Base-by-base conservation (phyloP, 2,888 invertebrate species). In the Lasioglossum calceatum region DNA sequence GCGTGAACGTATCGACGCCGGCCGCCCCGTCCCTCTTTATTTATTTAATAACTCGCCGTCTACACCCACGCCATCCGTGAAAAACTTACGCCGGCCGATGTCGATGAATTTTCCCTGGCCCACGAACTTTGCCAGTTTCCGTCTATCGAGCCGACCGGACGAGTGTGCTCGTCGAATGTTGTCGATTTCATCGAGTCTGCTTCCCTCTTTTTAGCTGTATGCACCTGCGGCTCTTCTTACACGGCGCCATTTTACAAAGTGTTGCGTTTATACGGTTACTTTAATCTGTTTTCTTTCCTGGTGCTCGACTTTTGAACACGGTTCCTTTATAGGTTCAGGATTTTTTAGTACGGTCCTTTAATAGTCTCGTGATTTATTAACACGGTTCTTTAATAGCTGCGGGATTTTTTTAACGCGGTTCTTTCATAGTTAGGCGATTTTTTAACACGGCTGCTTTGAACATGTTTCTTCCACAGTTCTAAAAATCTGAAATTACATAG, bases 31-130 rank as follows among this genome's bases (percentile, higher is more conserved):
- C 19, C 12, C n/a, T 44, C 44, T 71, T 81, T 61, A 75, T 85
- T 78, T 84, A 70, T 70, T 70, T 36, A 84, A 75, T 61, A 39
- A 23, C 42, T 42, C 36, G 8, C 19, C 19, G 27, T 67, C 67
- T 0, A 36, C 64, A 23, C 36, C 58, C 19, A 1, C 32, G 14
- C 5, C 44, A 16, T 12, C 2, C 32, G 39, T 36, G 4, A n/a
- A n/a, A n/a, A 50, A 54, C 39, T 39, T 32, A 58, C 8, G 44
- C 3, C 27, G 16, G 8, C 8, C n/a, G 23, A n/a, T 47, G n/a
- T 4, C 64, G 64, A 5, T 7, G 64, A 27, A 64, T 64, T 32
- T 64, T 64, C 7, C 32, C 64, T 7, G 16, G 16, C 16, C 4
- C 16, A 16, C 5, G 64, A 64, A 64, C 64, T 64, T 58, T 32